Percentiles rank a stretch among this genome's conserved stretches.
These are phyloP conservation scores for Drosophila chauvacae DNA, from an alignment of 1,140 invertebrate genomes.

Conservation along the genomic window DNA sequence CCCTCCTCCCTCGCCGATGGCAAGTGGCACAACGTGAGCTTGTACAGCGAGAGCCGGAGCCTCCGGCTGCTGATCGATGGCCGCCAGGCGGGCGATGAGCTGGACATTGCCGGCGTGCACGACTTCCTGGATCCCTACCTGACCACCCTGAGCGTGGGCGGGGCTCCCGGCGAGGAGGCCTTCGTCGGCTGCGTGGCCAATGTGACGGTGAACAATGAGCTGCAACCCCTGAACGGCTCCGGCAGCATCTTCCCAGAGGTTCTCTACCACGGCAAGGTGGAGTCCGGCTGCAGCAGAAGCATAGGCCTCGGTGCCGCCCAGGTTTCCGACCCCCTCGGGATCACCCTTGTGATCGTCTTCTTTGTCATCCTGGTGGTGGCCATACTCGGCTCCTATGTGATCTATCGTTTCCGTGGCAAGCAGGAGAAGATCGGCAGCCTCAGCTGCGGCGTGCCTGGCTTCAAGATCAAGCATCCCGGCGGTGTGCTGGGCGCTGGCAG, in stretches of 20 bases:
- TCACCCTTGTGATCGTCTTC: conserved; percentile 96
- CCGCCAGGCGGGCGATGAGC: conserved; percentile 90
- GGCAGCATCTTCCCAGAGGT: conserved; percentile 91
- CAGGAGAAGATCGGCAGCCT: conserved; percentile 90
- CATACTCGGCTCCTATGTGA: conserved; percentile 94
- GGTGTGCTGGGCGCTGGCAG: conserved; percentile 84
- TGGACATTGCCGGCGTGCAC: conserved; percentile 93
- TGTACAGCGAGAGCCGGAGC: conserved; percentile 89
- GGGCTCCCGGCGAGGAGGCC: conserved; percentile 86
- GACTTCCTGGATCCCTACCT: conserved; percentile 96
- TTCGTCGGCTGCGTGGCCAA: conserved; percentile 96
- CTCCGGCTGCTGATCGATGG: conserved; percentile 90
- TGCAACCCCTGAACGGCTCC: conserved; percentile 94
- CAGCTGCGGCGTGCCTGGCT: conserved; percentile 85
- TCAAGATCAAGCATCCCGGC: conserved; percentile 89
- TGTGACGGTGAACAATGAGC: conserved; percentile 94
- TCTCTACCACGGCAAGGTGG: conserved; percentile 89
- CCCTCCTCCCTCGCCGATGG: conserved; percentile 89
- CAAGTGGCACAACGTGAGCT: conserved; percentile 93
- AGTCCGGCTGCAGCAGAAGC: conserved; percentile 88
- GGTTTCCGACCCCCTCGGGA: conserved; percentile 93
- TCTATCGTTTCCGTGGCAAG: conserved; percentile 93
- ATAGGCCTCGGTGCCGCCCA: conserved; percentile 90
- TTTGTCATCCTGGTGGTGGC: conserved; percentile 95
- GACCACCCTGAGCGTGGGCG: conserved; percentile 91